Evolutionary conservation across 2,113 vertebrate genomes (phyloP).

Genomic region (Sceloporus undulatus): DNA sequence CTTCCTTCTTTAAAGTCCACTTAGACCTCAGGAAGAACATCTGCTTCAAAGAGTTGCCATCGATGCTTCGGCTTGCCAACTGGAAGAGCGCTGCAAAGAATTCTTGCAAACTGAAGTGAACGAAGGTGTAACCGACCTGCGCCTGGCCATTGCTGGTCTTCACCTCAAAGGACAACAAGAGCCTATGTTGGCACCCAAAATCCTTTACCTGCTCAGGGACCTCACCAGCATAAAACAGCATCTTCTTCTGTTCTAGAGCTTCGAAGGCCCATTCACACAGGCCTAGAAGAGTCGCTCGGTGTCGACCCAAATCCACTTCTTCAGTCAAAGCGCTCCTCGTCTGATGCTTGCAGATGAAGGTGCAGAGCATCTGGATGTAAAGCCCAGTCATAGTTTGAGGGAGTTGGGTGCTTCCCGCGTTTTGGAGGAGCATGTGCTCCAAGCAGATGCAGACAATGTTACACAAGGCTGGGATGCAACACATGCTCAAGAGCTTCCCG

Average conservation of each 20-base stretch:
- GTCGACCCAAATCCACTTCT: slow-evolving; percentile 46
- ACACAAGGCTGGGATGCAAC: slow-evolving; percentile 86
- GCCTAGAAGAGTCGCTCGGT: slow-evolving; percentile 71
- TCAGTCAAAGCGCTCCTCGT: neutral
- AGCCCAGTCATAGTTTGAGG: slow-evolving; percentile 86
- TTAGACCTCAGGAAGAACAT: slow-evolving; percentile 86
- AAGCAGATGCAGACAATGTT: slow-evolving; percentile 86
- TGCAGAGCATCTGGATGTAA: slow-evolving; percentile 84
- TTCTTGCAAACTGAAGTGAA: slow-evolving; percentile 90
- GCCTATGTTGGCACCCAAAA: slow-evolving; percentile 77
- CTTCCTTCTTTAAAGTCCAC: slow-evolving; percentile 84
- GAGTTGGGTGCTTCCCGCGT: slow-evolving; percentile 56
- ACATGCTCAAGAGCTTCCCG: slow-evolving; percentile 84
- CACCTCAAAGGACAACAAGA: slow-evolving; percentile 82
- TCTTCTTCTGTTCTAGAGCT: slow-evolving; percentile 80
- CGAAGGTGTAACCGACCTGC: slow-evolving; percentile 81
- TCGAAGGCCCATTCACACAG: slow-evolving; percentile 83
- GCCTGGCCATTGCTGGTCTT: slow-evolving; percentile 59
- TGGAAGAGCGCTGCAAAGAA: slow-evolving; percentile 89
- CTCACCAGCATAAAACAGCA: slow-evolving; percentile 81
- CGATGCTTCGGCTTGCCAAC: slow-evolving; percentile 81
- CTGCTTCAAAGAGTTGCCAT: slow-evolving; percentile 71
- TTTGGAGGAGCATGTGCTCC: slow-evolving; percentile 74
- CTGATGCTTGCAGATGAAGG: slow-evolving; percentile 72
- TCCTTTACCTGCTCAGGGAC: slow-evolving; percentile 71